Evolutionary conservation across 92 coral and sea anemone genomes (phyloP), one percentile per base, ranked within the genome.

Genomic region (Blastomussa wellsi): DNA sequence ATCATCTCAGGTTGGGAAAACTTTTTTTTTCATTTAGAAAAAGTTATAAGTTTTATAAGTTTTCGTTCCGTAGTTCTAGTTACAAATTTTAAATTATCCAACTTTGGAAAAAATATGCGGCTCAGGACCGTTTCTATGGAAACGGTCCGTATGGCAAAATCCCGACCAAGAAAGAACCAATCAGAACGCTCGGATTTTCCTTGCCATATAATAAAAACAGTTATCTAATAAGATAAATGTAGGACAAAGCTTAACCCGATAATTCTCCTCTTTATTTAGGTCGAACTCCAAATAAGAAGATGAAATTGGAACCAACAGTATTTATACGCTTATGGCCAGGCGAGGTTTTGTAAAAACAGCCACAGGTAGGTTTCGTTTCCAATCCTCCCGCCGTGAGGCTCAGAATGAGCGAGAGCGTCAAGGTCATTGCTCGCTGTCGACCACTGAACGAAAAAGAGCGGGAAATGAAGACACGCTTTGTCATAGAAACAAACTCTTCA

Each of bases 401-500:
- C 29, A 84, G 64, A 5, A 91, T 88, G 94, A 83, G 94, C 78
- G 94, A 91, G 79, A 86, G 93, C 53, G 94, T 94, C 76, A 89
- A 89, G 69, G 98, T 94, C 64, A 94, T 94, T 39, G 94, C 91
- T 35, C 98, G 98, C 17, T 91, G 98, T 86, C 89, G 98, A 75
- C 98, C 98, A 47, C 72, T 94, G 35, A 89, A 92, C 79, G 88
- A 84, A 76, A 89, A 79, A 33, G 98, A 94, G 72, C 74, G 78
- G 28, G 90, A 90, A 88, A 86, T 77, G 91, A 92, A 86, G 28
- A 90, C 94, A 7, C 88, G 91, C 39, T 70, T 90, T 59, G 92
- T 94, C 3, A 84, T 94, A 42, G 89, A 82, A 35, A 89, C 93
- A 64, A 94, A 94, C 41, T 33, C 93, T 36, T 32, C 86, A 53